Conservation (phyloP, 2,797 vertebrate genomes). For the Masticophis lateralis region DNA sequence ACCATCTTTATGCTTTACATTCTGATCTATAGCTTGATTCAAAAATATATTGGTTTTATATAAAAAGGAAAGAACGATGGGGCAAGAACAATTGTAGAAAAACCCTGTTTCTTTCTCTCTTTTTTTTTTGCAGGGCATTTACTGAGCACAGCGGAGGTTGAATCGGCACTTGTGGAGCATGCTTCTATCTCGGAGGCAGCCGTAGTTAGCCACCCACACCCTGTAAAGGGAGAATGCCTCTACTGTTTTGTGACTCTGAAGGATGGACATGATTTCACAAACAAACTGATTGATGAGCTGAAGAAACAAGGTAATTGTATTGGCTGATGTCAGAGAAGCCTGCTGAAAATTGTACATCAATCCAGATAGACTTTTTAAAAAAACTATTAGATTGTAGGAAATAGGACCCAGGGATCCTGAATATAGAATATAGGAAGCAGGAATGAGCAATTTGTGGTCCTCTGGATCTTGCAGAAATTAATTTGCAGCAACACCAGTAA, state of each 20-base stretch:
- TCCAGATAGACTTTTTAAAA: not conserved
- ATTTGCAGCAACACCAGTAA: not conserved
- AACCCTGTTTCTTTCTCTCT: not conserved
- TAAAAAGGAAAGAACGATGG: not conserved
- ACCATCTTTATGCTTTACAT: not conserved
- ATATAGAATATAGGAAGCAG: not conserved
- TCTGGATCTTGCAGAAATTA: not conserved
- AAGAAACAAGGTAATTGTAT: slow-evolving; percentile 81
- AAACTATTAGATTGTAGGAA: not conserved
- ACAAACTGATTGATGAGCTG: slow-evolving; percentile 79
- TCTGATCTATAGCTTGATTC: not conserved
- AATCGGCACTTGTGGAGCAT: slow-evolving; percentile 90
- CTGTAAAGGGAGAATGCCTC: slow-evolving; percentile 92
- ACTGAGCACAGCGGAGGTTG: slow-evolving; percentile 92
- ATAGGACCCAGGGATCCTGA: not conserved
- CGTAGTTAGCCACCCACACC: slow-evolving; percentile 87
- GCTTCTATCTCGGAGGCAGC: slow-evolving; percentile 83
- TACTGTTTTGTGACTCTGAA: slow-evolving; percentile 94
- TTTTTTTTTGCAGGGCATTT: slow-evolving; percentile 80
- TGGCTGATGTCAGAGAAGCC: not conserved
- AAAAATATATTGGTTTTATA: not conserved
- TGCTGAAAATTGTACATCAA: not conserved
- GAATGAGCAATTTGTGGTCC: not conserved
- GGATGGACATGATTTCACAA: slow-evolving; percentile 79
- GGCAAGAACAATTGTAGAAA: not conserved